phyloP scores from a whole-genome alignment of 2,888 invertebrate species.

The Scaptomyza cyrtandrae region DNA sequence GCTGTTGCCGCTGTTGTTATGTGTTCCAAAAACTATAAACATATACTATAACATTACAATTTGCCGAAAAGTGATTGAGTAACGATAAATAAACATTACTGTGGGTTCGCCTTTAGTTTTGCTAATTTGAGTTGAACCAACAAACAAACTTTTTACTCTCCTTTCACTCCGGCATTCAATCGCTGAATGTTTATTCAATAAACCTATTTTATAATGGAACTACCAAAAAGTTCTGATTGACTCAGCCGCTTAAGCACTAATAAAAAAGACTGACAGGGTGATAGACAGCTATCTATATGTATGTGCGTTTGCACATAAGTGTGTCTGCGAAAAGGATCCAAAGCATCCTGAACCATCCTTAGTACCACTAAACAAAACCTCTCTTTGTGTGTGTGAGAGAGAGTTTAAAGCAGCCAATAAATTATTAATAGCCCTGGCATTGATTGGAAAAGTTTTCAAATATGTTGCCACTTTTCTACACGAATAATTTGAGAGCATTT shows the following conservation, averaged over 20 bases:
- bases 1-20: slow-evolving; percentile 16
- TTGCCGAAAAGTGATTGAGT: not conserved
- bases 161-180: no score
- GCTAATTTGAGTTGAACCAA: slow-evolving; percentile 46
- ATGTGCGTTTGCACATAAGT: not conserved
- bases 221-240: slow-evolving; percentile 69
- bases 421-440: slow-evolving; percentile 80
- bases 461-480: slow-evolving; percentile 81
- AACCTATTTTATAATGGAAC: slow-evolving; percentile 66
- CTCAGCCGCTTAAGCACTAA: slow-evolving; percentile 55
- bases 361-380: slow-evolving; percentile 39
- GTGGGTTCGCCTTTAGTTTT: slow-evolving; percentile 30
- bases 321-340: slow-evolving; percentile 1
- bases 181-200: slow-evolving; percentile 48
- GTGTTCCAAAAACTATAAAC: slow-evolving; percentile 32
- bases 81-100: slow-evolving; percentile 43
- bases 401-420: slow-evolving; percentile 75
- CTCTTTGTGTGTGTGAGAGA: slow-evolving; percentile 27
- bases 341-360: slow-evolving; percentile 15
- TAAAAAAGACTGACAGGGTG: slow-evolving; percentile 33
- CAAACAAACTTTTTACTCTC: slow-evolving; percentile 24
- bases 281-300: not conserved
- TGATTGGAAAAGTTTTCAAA: slow-evolving; percentile 81
- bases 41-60: not conserved
- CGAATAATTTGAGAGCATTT: slow-evolving; percentile 76